Percentiles rank a stretch among this genome's conserved stretches.
phyloP scores from a whole-genome alignment of 1,140 invertebrate genomes.

The Glossosoma conforme region DNA sequence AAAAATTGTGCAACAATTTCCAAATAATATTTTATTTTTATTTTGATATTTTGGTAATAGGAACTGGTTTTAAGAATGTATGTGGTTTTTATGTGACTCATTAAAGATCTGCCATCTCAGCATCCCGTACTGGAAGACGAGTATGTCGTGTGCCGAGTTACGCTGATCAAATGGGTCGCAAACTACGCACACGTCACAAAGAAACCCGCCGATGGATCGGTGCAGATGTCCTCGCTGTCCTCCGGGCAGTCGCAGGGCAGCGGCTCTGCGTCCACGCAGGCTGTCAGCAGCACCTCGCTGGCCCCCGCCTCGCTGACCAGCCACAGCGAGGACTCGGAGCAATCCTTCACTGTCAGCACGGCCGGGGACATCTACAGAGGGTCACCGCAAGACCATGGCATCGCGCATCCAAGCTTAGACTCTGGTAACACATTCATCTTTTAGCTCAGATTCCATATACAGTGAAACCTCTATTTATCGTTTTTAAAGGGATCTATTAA shows the following conservation, averaged over 20 bases:
- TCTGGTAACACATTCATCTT: constrained; percentile 42
- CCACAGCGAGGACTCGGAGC: constrained; percentile 45
- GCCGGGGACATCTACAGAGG: constrained; percentile 33
- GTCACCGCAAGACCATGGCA: constrained; percentile 20
- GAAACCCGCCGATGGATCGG: constrained; percentile 49
- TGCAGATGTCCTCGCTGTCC: constrained; percentile 45
- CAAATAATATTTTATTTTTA: too few relatives aligned
- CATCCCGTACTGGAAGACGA: constrained; percentile 57
- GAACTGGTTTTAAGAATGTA: too few relatives aligned
- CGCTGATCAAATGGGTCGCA: constrained; percentile 84
- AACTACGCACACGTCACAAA: constrained; percentile 74
- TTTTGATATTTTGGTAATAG: too few relatives aligned
- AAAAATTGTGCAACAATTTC: too few relatives aligned
- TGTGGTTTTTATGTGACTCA: constrained; percentile 12
- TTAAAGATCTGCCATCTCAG: constrained; percentile 54
- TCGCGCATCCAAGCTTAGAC: constrained; percentile 46
- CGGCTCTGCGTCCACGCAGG: constrained; percentile 38
- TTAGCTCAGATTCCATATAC: too few relatives aligned
- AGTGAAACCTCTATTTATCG: too few relatives aligned
- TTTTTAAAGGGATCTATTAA: too few relatives aligned
- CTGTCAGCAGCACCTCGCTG: constrained; percentile 37
- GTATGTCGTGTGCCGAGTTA: constrained; percentile 71
- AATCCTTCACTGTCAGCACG: constrained; percentile 47
- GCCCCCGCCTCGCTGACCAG: constrained; percentile 38
- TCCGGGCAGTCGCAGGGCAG: constrained; percentile 40